phyloP scores from a whole-genome alignment of 1,140 invertebrate species.

The Drosophila sproati region DNA sequence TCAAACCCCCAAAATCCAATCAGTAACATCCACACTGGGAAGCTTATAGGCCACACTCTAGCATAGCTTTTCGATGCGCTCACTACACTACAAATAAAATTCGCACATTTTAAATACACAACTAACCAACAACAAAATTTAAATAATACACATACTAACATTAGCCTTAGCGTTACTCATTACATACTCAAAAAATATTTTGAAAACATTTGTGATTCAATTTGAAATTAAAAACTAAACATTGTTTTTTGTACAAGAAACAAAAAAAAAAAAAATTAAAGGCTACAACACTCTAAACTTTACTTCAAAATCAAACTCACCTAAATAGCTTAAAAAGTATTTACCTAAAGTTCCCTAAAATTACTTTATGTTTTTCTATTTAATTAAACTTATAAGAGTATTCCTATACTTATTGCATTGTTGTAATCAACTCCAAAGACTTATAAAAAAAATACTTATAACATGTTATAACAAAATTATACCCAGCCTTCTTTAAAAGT shows the following conservation, averaged over 20 bases:
- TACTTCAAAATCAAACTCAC: slow-evolving; percentile 55
- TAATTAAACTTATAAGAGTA: slow-evolving; percentile 49
- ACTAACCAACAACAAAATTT: slow-evolving; percentile 40
- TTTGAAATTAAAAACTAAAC: slow-evolving; percentile 66
- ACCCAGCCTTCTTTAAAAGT: slow-evolving; percentile 57
- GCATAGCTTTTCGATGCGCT: slow-evolving; percentile 68
- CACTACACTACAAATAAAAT: slow-evolving; percentile 23
- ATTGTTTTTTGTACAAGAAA: slow-evolving; percentile 59
- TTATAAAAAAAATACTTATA: slow-evolving; percentile 54
- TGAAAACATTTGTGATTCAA: slow-evolving; percentile 78
- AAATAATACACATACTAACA: slow-evolving; percentile 45
- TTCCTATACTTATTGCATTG: slow-evolving; percentile 48
- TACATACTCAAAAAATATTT: slow-evolving; percentile 58
- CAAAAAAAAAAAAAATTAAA: slow-evolving; percentile 15
- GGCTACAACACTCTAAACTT: slow-evolving; percentile 24
- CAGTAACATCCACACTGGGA: slow-evolving; percentile 26
- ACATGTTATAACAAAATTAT: slow-evolving; percentile 29
- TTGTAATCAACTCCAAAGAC: slow-evolving; percentile 80
- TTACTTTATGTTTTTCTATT: slow-evolving; percentile 57
- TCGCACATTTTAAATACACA: slow-evolving; percentile 52
- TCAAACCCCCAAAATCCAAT: slow-evolving; percentile 44
- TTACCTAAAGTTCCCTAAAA: slow-evolving; percentile 57
- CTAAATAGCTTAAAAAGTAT: slow-evolving; percentile 70
- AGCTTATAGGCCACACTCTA: slow-evolving; percentile 39
- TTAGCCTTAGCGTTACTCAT: slow-evolving; percentile 65